Base-by-base conservation (phyloP, 2,113 vertebrate species). In the Passer domesticus region DNA sequence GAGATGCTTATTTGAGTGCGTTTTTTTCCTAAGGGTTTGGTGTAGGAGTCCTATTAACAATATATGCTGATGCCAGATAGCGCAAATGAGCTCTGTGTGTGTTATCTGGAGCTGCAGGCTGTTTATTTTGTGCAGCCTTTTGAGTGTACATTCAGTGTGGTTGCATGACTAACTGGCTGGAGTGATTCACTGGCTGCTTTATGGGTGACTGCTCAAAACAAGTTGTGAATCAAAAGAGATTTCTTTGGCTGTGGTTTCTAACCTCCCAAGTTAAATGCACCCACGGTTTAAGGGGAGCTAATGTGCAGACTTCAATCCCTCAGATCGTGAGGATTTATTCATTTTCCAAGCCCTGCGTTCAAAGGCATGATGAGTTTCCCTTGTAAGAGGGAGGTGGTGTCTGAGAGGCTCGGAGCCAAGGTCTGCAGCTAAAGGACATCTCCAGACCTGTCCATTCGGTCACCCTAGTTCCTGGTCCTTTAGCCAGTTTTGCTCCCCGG, bases 131-230 rank as follows among this genome's bases (percentile, higher is more conserved):
- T 78, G 68, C 95, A 95, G 90, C 81, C 78, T 94, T 95, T 94
- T 30, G 90, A 95, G 92, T 70, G 92, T 82, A 55, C 58, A 1
- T 76, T 77, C 94, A 19, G 80, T 94, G 96, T 31, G 96, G 96
- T 93, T 97, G 86, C 90, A 96, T 97, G 97, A 97, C 96, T 96
- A 95, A 97, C 95, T 55, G 93, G 92, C 86, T 93, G 84, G 86
- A 83, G 96, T 97, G 96, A 97, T 97, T 97, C 96, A 97, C 93
- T 53, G 94, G 94, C 95, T 93, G 94, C 96, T 93, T 95, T 91
- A 60, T 88, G 91, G 96, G 94, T 93, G 95, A 95, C 91, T 93
- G 95, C 95, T 95, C 96, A 93, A 97, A 97, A 97, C 96, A 97
- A 96, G 95, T 96, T 95, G 93, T 92, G 97, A 96, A 97, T 97